These are phyloP conservation scores for Arion vulgaris DNA, from an alignment of 1,140 invertebrate species.

Conservation along the genomic window DNA sequence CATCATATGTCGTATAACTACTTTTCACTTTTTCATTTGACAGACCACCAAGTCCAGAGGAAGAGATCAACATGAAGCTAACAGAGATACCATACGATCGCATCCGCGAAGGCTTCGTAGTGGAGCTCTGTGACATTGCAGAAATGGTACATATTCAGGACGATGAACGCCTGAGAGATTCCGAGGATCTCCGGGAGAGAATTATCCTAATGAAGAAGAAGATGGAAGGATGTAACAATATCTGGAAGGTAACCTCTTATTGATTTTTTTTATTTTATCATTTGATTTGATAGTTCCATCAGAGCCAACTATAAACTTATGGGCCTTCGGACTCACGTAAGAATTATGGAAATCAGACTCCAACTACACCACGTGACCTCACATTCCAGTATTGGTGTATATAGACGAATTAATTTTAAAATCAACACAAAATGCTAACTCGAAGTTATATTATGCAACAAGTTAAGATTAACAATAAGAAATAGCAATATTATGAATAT, in stretches of 20 bases:
- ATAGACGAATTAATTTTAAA: too few species aligned
- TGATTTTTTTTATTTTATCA: too few species aligned
- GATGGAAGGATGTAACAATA: not conserved
- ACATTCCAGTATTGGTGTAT: too few species aligned
- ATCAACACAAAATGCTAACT: too few species aligned
- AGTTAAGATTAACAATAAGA: too few species aligned
- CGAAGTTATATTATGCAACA: too few species aligned
- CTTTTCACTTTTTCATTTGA: too few species aligned
- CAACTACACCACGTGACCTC: too few species aligned
- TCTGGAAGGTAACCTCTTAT: not conserved
- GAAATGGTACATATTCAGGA: not conserved
- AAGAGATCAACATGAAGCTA: not conserved
- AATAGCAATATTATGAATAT: too few species aligned
- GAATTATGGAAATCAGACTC: too few species aligned
- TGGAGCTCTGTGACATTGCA: not conserved
- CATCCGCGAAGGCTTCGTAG: not conserved
- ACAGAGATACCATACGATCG: not conserved
- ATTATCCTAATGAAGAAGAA: slow-evolving; percentile 16
- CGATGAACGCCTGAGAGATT: not conserved
- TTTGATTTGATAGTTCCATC: not conserved
- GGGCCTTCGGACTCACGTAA: too few species aligned
- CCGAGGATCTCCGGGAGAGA: not conserved
- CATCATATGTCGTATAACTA: too few species aligned
- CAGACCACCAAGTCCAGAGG: not conserved
- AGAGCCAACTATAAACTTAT: not conserved